Base-by-base conservation (phyloP, 1,140 invertebrate species). In the Oppia nitens region DNA sequence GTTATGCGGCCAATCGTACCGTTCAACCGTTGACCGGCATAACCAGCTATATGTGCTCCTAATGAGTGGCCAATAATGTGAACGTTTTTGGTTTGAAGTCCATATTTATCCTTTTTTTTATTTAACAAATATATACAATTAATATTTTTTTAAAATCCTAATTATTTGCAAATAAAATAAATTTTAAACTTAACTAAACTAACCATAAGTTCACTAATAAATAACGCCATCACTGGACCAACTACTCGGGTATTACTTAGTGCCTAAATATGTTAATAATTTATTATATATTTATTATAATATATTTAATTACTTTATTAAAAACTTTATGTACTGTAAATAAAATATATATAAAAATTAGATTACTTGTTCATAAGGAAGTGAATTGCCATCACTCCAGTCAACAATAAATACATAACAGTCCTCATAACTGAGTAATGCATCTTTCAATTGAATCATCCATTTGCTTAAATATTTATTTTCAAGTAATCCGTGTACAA, bases 381-480 rank as follows among this genome's bases (percentile, higher is more conserved):
- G 83, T 56, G 85, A 70, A 68, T 87, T 86, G 1, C 84, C 84
- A n/a, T 83, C 83, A 1, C 83, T 83, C 85, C 85, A 89, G 71
- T 89, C 84, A 12, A 87, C 84, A 14, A 69, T 59, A 12, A 75
- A 68, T 0, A 75, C 68, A 58, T 75, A 75, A 20, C 66, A 64
- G 48, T 71, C 65, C 48, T 62, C 66, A 14, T 52, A 11, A 21
- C 59, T 49, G 17, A 68, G 52, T 1, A 66, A 47, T 21, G 49
- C 54, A 40, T 66, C 62, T 48, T 63, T 65, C 40, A 68, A 14
- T n/a, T 9, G 6, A 53, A 55, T 85, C 83, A 66, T 81, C 78
- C 82, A 88, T 83, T 71, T 85, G 82, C 74, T 66, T 52, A 61
- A 63, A 3, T 52, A 53, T 49, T 53, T 26, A 27, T 52, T 88